Conservation (phyloP, 1,140 invertebrate species). For the Cotesia vestalis region DNA sequence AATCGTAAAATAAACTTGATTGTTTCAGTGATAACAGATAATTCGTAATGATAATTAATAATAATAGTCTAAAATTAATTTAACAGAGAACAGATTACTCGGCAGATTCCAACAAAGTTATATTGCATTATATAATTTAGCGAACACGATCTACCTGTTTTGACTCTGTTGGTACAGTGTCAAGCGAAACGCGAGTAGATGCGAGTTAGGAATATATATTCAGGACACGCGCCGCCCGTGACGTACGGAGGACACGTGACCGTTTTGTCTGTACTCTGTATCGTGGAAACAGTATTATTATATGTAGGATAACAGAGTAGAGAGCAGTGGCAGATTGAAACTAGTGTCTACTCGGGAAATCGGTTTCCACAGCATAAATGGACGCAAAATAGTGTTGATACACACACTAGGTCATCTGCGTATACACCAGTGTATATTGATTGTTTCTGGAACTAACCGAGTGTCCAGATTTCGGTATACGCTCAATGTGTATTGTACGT, state of each 20-base stretch:
- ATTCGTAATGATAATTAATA: too few species aligned
- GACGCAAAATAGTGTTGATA: constrained; percentile 17
- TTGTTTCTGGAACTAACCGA: constrained; percentile 39
- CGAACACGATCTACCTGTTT: constrained; percentile 44
- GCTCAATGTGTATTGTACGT: constrained; percentile 16
- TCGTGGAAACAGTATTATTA: constrained; percentile 19
- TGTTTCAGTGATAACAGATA: too few species aligned
- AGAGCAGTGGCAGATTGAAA: too few species aligned
- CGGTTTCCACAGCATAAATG: constrained; percentile 23
- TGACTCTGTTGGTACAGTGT: neutral
- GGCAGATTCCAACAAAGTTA: constrained; percentile 31
- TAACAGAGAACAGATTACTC: constrained; percentile 34
- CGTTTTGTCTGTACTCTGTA: constrained; percentile 46
- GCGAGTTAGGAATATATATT: constrained; percentile 41
- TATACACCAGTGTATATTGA: constrained; percentile 40
- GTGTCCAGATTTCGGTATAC: constrained; percentile 36
- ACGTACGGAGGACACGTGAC: constrained; percentile 57
- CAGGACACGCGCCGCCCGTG: constrained; percentile 51
- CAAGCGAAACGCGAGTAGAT: neutral
- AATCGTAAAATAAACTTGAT: too few species aligned
- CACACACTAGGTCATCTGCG: constrained; percentile 45
- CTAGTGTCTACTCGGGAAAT: constrained; percentile 25
- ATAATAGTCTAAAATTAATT: neutral
- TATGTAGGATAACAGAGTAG: too few species aligned
- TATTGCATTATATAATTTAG: constrained; percentile 29